Base-by-base conservation (phyloP, 2,888 invertebrate genomes). In the Euplagia quadripunctaria region DNA sequence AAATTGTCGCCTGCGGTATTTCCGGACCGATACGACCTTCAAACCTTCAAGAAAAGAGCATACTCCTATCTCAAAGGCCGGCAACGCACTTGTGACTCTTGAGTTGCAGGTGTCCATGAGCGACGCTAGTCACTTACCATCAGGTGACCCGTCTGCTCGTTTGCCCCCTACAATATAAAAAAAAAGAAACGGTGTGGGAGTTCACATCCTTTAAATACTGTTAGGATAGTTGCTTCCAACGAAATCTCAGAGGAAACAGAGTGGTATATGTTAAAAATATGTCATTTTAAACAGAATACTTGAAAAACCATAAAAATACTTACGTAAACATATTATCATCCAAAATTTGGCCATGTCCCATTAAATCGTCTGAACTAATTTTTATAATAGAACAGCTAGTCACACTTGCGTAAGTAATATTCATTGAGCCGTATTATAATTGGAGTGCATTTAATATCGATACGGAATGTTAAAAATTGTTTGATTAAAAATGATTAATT, bases 241-340 rank as follows among this genome's bases (percentile, higher is more conserved):
- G 20, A 58, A 58, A 20, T 58, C 5, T 20, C 11, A 58, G 12
- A 58, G 58, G 58, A 4, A 58, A 58, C 11, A 20, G 12, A 58
- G n/a, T 55, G 58, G 4, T 8, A 20, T n/a, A 55, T 9, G n/a
- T 55, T 55, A n/a, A n/a, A 55, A n/a, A 11, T 9, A 11, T 11
- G n/a, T 9, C 4, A 20, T 58, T 58, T 58, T 31, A 20, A 12
- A 12, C 20, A 31, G 31, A 31, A 14, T 61, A 31, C 6, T 31
- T 14, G 12, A 5, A 3, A 9, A 46, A 46, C 43, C 9, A 46
- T 2, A 14, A 4, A 5, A 20, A 11, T 46, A 69, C 69, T 46
- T 69, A 69, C 69, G 20, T 69, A 46, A 61, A 58, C 16, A 69
- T 61, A 61, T 14, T 11, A n/a, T 17, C 16, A 69, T 9, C 61